phyloP scores from a whole-genome alignment of 2,113 vertebrate species.

The Gallinago paraguaiae region DNA sequence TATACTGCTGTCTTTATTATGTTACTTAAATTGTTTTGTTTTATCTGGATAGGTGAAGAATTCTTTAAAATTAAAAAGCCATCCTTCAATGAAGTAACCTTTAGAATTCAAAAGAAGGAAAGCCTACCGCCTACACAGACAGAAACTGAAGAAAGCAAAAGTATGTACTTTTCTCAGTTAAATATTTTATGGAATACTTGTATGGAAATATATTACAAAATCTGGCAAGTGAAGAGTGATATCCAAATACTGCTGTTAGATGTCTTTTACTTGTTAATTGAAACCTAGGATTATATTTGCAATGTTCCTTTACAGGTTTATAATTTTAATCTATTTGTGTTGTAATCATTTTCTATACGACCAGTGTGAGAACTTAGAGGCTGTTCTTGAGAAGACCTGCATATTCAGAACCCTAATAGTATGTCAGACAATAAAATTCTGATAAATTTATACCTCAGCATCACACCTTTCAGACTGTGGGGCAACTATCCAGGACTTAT shows the following conservation, averaged over 20 bases:
- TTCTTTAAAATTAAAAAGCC: slow-evolving; percentile 80
- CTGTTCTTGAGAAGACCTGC: not conserved
- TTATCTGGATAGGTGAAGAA: slow-evolving; percentile 52
- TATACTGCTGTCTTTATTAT: not conserved
- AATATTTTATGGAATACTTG: not conserved
- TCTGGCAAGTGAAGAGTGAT: fast-evolving
- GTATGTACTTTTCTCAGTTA: not conserved
- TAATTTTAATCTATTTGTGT: not conserved
- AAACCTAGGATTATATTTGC: not conserved
- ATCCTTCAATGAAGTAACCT: slow-evolving; percentile 76
- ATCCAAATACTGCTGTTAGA: not conserved
- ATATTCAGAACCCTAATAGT: not conserved
- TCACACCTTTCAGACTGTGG: not conserved
- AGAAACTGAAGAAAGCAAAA: slow-evolving; percentile 13
- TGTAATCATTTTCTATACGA: not conserved
- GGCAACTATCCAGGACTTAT: not conserved
- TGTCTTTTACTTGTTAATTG: not conserved
- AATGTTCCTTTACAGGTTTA: not conserved
- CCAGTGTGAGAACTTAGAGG: not conserved
- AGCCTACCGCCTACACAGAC: not conserved
- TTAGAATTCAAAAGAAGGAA: slow-evolving; percentile 77
- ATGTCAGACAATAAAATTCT: not conserved
- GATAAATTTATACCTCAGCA: not conserved
- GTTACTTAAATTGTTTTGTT: not conserved
- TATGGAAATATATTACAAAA: not conserved